Base-by-base conservation (phyloP, 2,113 vertebrate genomes). In the Saccopteryx bilineata region DNA sequence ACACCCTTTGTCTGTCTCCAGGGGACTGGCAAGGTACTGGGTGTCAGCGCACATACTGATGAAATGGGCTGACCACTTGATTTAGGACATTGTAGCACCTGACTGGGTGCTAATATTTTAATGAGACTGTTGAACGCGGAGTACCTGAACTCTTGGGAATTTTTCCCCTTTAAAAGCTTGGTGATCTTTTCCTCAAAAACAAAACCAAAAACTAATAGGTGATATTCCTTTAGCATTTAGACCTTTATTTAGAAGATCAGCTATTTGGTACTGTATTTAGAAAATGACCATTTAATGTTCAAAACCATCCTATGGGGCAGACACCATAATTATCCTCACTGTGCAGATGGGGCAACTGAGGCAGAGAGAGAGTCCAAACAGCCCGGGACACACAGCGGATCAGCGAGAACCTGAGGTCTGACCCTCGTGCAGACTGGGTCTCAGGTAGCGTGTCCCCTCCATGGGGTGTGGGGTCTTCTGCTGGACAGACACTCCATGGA, bases 401-500 rank as follows among this genome's bases (percentile, higher is more conserved):
- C 54, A 54, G 33, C 0, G 11, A 1, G 11, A 39, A 63, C 69
- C 4, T 15, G 1, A 48, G 52, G 24, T 12, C 1, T 7, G 60
- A 75, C 15, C 15, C 76, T 24, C n/a, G 31, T 75, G 39, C 39
- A 39, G 39, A 39, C 39, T 39, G 39, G 39, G 2, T 39, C 39
- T 39, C 39, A 39, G 39, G 39, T 39, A 39, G 3, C 39, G 39
- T 68, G 28, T 28, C 12, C 60, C 10, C 10, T 65, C 4, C 26
- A n/a, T 19, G 31, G 46, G 11, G 7, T 4, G 8, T 2, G 21
- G 33, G 14, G 65, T 39, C 33, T 19, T 66, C 58, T 1, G 6
- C 0, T 3, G 10, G n/a, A 9, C 1, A 4, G 52, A n/a, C 0
- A 14, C 2, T 19, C 86, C 50, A 17, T 0, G 14, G 10, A 50